Conservation (phyloP, 2,888 invertebrate species). For the Lypha dubia region DNA sequence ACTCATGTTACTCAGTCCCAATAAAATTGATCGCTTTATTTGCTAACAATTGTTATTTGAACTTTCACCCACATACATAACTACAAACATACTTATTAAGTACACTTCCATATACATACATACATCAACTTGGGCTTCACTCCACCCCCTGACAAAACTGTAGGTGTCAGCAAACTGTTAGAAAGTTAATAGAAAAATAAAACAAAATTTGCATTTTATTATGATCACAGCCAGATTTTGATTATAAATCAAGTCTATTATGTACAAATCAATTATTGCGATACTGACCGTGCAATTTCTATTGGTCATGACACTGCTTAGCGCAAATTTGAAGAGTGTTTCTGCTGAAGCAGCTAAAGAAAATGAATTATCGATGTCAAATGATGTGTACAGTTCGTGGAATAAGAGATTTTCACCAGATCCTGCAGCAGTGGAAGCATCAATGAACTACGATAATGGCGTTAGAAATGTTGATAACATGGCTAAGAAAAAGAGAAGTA, state of each 20-base stretch:
- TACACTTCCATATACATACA: too few species aligned
- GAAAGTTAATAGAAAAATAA: neutral
- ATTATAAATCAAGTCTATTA: conserved; percentile 15
- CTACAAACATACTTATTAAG: too few species aligned
- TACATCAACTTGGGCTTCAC: neutral
- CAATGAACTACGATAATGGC: conserved; percentile 65
- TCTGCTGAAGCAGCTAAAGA: conserved; percentile 66
- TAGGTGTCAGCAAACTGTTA: neutral
- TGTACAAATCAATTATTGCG: neutral
- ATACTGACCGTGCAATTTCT: conserved; percentile 38
- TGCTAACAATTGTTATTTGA: too few species aligned
- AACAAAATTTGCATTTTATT: neutral
- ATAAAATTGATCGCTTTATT: too few species aligned
- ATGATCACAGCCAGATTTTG: conserved; percentile 1
- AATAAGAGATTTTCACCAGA: conserved; percentile 85
- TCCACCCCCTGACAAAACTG: neutral
- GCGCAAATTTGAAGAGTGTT: conserved; percentile 44
- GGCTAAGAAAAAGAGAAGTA: conserved; percentile 85
- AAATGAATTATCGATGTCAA: conserved; percentile 55
- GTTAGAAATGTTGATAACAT: conserved; percentile 57
- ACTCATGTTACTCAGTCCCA: too few species aligned
- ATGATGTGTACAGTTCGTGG: conserved; percentile 83
- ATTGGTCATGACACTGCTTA: conserved; percentile 28
- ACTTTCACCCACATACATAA: too few species aligned
- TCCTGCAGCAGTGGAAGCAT: conserved; percentile 75